A percentile compares a stretch with the other conserved stretches of the same genome.
These are phyloP conservation scores for Plutomurus gul DNA, from an alignment of 1,140 invertebrate species.

Conservation along the genomic window DNA sequence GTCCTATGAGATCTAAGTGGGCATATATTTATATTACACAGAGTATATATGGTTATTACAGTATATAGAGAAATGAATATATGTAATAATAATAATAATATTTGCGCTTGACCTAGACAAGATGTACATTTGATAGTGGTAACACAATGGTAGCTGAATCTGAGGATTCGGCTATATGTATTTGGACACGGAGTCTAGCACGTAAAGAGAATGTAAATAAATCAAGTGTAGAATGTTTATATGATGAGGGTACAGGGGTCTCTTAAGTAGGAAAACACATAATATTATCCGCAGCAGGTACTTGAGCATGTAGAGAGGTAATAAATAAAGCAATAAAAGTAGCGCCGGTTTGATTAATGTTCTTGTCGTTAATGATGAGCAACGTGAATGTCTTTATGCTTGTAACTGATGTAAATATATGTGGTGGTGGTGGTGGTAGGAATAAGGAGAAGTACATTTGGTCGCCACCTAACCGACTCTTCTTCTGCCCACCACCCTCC, in stretches of 20 bases:
- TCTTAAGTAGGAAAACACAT: neutral
- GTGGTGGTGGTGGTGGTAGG: neutral
- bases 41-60: too few relatives aligned
- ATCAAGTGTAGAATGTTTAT: neutral
- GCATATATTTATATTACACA: too few relatives aligned
- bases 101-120: too few relatives aligned
- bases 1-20: too few relatives aligned
- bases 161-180: neutral
- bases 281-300: neutral
- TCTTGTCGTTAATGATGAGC: slow-evolving; percentile 1
- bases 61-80: too few relatives aligned
- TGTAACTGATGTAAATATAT: neutral
- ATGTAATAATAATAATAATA: too few relatives aligned
- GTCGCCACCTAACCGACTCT: too few relatives aligned
- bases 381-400: neutral
- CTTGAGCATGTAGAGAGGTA: neutral
- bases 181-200: neutral
- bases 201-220: neutral
- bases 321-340: slow-evolving; percentile 21
- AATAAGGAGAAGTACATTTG: too few relatives aligned
- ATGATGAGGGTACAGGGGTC: too few relatives aligned
- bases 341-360: slow-evolving; percentile 21
- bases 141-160: too few relatives aligned
- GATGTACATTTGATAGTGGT: too few relatives aligned
- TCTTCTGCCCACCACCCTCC: too few relatives aligned